Percentiles rank a stretch among this genome's conserved stretches.
phyloP scores from a whole-genome alignment of 2,797 vertebrate species.

The Urocyon cinereoargenteus region DNA sequence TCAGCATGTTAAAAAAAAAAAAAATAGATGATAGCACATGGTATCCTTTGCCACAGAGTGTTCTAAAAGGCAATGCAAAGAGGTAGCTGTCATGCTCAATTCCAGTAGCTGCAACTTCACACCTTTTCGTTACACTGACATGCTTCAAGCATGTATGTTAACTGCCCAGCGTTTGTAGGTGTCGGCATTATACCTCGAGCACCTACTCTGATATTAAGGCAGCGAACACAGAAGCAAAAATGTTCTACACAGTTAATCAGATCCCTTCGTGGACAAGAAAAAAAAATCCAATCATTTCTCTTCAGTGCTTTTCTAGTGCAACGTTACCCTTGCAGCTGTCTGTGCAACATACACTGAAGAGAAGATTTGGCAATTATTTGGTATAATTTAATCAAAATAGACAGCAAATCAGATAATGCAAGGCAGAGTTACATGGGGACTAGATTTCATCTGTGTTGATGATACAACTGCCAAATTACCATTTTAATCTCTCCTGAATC shows the following conservation, averaged over 20 bases:
- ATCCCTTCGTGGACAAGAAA: neutral
- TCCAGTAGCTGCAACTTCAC: neutral
- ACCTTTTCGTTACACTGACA: neutral
- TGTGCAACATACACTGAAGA: neutral
- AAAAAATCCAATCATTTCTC: slow-evolving; percentile 59
- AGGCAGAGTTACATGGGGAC: slow-evolving; percentile 46
- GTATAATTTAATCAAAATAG: slow-evolving; percentile 68
- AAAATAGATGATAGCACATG: neutral
- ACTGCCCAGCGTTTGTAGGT: neutral
- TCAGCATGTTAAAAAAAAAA: neutral
- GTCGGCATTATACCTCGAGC: neutral
- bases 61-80: neutral
- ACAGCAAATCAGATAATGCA: slow-evolving; percentile 61
- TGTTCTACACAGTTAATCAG: slow-evolving; percentile 37
- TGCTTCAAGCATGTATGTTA: neutral
- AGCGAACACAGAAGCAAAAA: slow-evolving; percentile 37
- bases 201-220: slow-evolving; percentile 2
- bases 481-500: slow-evolving; percentile 49
- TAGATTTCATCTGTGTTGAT: slow-evolving; percentile 35
- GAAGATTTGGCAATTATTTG: slow-evolving; percentile 69
- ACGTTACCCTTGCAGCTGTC: slow-evolving; percentile 22
- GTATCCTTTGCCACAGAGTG: neutral
- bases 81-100: neutral
- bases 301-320: slow-evolving; percentile 31
- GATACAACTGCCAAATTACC: slow-evolving; percentile 6